Percentiles rank a stretch among this genome's conserved stretches.
Conservation (phyloP, 2,888 invertebrate genomes). For the Tetragnatha montana region DNA sequence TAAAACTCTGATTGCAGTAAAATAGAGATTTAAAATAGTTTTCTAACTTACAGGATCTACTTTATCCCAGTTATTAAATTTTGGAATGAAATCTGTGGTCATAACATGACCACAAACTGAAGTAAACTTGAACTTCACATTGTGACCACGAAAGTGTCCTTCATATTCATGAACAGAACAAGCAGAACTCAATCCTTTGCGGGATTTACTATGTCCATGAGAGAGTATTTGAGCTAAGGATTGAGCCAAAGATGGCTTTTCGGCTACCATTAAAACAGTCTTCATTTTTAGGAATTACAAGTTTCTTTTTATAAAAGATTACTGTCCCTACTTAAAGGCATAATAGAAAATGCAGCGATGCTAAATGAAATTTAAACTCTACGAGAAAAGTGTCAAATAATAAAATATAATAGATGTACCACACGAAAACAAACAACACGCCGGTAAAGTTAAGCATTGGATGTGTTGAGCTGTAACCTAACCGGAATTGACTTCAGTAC, state of each 20-base stretch:
- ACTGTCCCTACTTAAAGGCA: too few relatives aligned
- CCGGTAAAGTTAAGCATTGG: conserved; percentile 28
- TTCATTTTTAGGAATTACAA: conserved; percentile 74
- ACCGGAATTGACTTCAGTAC: not conserved
- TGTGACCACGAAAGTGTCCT: conserved; percentile 84
- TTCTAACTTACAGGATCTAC: conserved; percentile 88
- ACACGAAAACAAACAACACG: conserved; percentile 19
- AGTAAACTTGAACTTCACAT: conserved; percentile 92
- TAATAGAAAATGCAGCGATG: too few relatives aligned
- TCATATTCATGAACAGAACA: conserved; percentile 97
- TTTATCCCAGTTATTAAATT: conserved; percentile 98
- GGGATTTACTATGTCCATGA: conserved; percentile 75
- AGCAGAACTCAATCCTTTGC: conserved; percentile 88
- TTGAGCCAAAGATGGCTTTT: conserved; percentile 94
- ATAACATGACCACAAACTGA: conserved; percentile 99
- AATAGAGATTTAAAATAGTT: not conserved
- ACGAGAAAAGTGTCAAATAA: not conserved
- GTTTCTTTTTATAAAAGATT: too few relatives aligned
- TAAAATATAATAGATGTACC: conserved; percentile 5
- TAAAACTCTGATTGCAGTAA: too few relatives aligned
- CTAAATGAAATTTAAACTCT: too few relatives aligned
- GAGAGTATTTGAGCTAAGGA: conserved; percentile 95
- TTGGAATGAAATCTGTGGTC: conserved; percentile 92
- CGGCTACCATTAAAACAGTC: conserved; percentile 79
- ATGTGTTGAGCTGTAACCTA: conserved; percentile 4